A percentile compares a stretch with the other conserved stretches of the same genome.
Conservation (phyloP, 53 echinoderm and acorn worm species). For the Crossaster papposus region DNA sequence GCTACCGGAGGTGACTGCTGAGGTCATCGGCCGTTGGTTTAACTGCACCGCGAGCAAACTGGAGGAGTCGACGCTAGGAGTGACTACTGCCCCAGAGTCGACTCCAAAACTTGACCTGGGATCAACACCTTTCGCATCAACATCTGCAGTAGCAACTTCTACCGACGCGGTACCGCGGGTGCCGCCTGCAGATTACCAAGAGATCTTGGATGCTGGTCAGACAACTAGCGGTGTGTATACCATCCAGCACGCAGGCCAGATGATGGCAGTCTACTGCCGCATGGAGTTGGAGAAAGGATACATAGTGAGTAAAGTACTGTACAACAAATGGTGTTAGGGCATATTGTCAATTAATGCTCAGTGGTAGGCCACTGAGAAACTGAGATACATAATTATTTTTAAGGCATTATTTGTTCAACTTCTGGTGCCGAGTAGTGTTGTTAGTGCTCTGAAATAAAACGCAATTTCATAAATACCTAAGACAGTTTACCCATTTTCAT, state of each 20-base stretch:
- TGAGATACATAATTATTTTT: too few relatives aligned
- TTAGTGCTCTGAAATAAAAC: too few relatives aligned
- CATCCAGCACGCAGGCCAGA: constrained; percentile 26
- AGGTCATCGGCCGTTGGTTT: background rate
- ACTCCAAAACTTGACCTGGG: background rate
- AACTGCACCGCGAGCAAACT: background rate
- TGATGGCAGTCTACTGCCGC: constrained; percentile 62
- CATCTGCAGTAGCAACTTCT: background rate
- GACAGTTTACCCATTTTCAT: too few relatives aligned
- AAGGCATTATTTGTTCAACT: too few relatives aligned
- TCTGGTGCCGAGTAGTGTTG: background rate
- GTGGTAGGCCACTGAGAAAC: too few relatives aligned
- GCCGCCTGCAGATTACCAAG: constrained; percentile 48
- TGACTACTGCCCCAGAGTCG: background rate
- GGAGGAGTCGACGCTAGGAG: background rate
- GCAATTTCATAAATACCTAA: too few relatives aligned
- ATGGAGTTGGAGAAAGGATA: constrained; percentile 66
- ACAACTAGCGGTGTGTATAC: constrained; percentile 63
- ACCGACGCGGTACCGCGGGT: too few relatives aligned
- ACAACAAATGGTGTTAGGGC: too few relatives aligned
- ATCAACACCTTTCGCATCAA: background rate
- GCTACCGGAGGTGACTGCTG: background rate
- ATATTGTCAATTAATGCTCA: too few relatives aligned
- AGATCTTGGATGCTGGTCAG: constrained; percentile 52
- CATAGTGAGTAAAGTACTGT: constrained; percentile 64